Evolutionary conservation across 2,113 vertebrate genomes (phyloP), one percentile per base, ranked within the genome.

Genomic region (Dascyllus trimaculatus): DNA sequence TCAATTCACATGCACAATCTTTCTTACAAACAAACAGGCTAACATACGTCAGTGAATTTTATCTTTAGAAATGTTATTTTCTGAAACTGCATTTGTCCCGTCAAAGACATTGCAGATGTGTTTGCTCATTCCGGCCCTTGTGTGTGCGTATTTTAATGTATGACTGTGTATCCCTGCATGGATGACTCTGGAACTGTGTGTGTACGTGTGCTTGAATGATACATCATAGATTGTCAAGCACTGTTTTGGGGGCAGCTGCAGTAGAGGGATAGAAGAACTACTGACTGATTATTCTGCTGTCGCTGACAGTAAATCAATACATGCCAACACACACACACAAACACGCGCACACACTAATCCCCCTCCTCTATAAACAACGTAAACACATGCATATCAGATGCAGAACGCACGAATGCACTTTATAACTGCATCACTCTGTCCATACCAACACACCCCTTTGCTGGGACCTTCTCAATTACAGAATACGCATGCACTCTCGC

Each of bases 261-360:
- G 22, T 18, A 11, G 53, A 64, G 52, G 15, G 57, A 49, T 58
- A 69, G 21, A 65, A 56, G 57, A 67, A 84, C 79, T 81, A 71
- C 45, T 57, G 78, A 80, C 70, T 64, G 56, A 85, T 81, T 81
- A 82, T 82, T 73, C 67, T 29, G 46, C 69, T 88, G 66, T 75
- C 3, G 0, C 61, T 79, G 70, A 78, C 80, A 69, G 70, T 58
- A 82, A 87, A 79, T 88, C 88, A 79, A 89, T 89, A 40, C 18
- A 51, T 22, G 13, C 10, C 26, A 46, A 75, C 43, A 25, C 24
- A 60, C 54, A 62, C 13, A 43, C 38, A 63, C 53, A 35, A 61
- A 57, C 6, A 38, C 3, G 22, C 32, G 52, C 68, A 60, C 22
- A 48, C 26, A 58, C 40, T 1, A 13, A 71, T 26, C 24, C 63